phyloP scores from a whole-genome alignment of 1,140 invertebrate genomes.

The Drosophila saltans region DNA sequence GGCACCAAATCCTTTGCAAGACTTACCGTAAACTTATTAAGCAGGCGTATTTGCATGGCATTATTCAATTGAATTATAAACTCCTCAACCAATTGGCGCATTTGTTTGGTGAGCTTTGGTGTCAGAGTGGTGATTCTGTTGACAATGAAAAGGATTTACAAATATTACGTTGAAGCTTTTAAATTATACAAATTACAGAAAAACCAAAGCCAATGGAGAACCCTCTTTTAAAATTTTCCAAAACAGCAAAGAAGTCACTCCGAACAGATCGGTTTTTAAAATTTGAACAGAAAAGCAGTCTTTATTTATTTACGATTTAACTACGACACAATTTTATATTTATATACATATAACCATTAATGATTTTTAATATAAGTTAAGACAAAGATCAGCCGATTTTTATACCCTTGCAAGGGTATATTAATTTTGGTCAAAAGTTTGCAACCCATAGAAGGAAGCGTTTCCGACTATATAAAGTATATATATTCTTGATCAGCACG shows the following conservation, averaged over 20 bases:
- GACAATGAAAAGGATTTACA: background rate
- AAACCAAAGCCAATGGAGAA: slow-evolving; percentile 23
- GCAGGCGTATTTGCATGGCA: slow-evolving; percentile 67
- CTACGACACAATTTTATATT: background rate
- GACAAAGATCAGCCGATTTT: too few relatives aligned
- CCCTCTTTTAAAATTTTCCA: background rate
- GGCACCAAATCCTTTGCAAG: background rate
- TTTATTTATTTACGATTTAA: background rate
- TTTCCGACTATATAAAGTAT: too few relatives aligned
- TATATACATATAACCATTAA: background rate
- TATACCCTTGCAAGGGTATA: too few relatives aligned
- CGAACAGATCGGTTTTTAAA: background rate
- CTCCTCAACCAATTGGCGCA: slow-evolving; percentile 64
- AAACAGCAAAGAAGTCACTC: background rate
- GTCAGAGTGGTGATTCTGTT: slow-evolving; percentile 68
- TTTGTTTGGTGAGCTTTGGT: slow-evolving; percentile 74
- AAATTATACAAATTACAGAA: background rate
- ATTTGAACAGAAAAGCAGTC: slow-evolving; percentile 1
- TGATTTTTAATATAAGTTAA: too few relatives aligned
- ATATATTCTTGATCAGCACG: too few relatives aligned
- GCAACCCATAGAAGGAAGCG: too few relatives aligned
- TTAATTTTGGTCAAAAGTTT: too few relatives aligned
- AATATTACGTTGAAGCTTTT: background rate
- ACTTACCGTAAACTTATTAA: slow-evolving; percentile 77
- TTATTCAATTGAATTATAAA: slow-evolving; percentile 69